Base-by-base conservation (phyloP, 2,113 vertebrate species). In the Paradoxurus hermaphroditus region DNA sequence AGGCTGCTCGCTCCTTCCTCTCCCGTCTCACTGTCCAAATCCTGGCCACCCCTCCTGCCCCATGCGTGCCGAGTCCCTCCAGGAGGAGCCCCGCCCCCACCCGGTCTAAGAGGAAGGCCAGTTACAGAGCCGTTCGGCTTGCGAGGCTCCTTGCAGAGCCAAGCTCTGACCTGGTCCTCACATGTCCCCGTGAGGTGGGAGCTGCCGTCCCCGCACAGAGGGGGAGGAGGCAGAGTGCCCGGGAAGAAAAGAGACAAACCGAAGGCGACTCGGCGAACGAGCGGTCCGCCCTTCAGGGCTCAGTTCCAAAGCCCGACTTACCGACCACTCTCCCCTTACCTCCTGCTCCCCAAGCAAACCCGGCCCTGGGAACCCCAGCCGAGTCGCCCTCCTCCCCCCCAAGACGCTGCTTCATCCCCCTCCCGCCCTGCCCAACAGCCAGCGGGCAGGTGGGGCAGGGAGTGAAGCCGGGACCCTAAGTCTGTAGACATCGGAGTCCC, bases 121-220 rank as follows among this genome's bases (percentile, higher is more conserved):
- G 4, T n/a, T n/a, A n/a, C n/a, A n/a, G n/a, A n/a, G 53, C 53
- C 15, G 2, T 31, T 4, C 0, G 21, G 53, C 46, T 14, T 14
- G 65, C 44, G 81, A 73, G 49, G 21, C 7, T 75, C 34, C 65
- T 92, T 86, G 36, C 13, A 36, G 25, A 91, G 62, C 8, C 25
- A 31, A 81, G 15, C 77, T 70, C 53, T 92, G 49, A 44, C 21
- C 23, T 3, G 18, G 46, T 49, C 63, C 59, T 56, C 4, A 34
- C 83, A 12, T 3, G 19, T 1, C 44, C 21, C 5, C 13, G 59
- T 11, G 70, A 85, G 18, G 16, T 11, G 13, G 21, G 36, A 65
- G 8, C 5, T 12, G n/a, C 4, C 41, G 68, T 0, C 56, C 16
- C 29, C 41, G n/a, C n/a, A n/a, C n/a, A n/a, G n/a, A n/a, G n/a